Evolutionary conservation across 2,113 vertebrate species (phyloP).

Genomic region (Crypturellus undulatus): DNA sequence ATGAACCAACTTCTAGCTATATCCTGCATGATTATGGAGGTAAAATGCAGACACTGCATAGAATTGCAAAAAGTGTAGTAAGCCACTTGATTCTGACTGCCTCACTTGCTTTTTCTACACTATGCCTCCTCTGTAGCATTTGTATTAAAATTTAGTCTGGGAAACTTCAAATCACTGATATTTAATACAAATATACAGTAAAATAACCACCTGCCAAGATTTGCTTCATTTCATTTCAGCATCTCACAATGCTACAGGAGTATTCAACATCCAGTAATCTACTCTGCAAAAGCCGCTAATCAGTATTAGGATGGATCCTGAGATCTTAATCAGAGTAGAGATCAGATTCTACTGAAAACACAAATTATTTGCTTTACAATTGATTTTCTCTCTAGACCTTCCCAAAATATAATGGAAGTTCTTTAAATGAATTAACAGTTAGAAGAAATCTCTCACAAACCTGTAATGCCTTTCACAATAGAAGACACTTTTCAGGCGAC

Average conservation of each 20-base stretch:
- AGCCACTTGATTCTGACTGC: not conserved
- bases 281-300: not conserved
- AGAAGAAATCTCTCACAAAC: not conserved
- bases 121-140: not conserved
- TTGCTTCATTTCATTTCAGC: not conserved
- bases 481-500: not conserved
- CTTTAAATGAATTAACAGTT: not conserved
- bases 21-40: not conserved
- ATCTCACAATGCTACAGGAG: not conserved
- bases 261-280: not conserved
- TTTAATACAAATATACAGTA: not conserved
- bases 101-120: not conserved
- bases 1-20: not conserved
- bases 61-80: rapidly evolving
- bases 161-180: not conserved
- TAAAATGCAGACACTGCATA: not conserved
- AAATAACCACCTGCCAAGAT: not conserved
- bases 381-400: not conserved
- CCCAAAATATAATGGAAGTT: not conserved
- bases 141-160: not conserved
- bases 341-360: not conserved
- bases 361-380: not conserved
- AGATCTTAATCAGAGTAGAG: not conserved
- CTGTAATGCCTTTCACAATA: not conserved
- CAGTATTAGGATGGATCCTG: not conserved